Base-by-base conservation (phyloP, 2,113 vertebrate genomes). In the Triplophysa rosa region DNA sequence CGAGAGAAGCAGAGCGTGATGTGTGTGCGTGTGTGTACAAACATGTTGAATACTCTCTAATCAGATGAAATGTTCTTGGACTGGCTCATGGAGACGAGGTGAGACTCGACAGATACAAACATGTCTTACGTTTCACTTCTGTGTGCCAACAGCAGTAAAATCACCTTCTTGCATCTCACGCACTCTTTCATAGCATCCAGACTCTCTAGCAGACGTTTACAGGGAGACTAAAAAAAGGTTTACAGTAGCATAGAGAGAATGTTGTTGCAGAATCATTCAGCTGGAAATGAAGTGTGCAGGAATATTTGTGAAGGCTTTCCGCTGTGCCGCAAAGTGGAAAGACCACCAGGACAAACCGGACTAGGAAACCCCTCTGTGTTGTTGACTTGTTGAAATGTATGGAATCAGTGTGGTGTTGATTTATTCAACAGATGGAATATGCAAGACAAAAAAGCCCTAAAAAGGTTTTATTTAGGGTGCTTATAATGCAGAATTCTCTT, bases 381-480 rank as follows among this genome's bases (percentile, higher is more conserved):
- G 21, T 63, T 19, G n/a, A n/a, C 68, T 37, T 5, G 1, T 14
- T 71, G 52, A 21, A 58, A 58, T 58, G 67, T 11, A 33, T 70
- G 11, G 26, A 71, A 71, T 71, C 49, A 58, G 6, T 63, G n/a
- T 24, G 21, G 14, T 8, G 23, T 61, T 26, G 56, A 72, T 19
- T 59, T 72, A 17, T 59, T 54, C 16, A 54, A 59, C 54, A 24
- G 54, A 59, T 10, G 14, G 42, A 37, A 61, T 62, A 45, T 73
- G 37, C 54, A 73, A 73, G 58, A n/a, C n/a, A n/a, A n/a, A n/a
- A n/a, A n/a, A n/a, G n/a, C n/a, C n/a, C 54, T 33, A 37, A 37
- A 37, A 37, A 37, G 33, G 33, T 37, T 80, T 80, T 69, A 74
- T 78, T 75, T 62, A 69, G 67, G 66, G 54, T 69, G 59, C 67